Conservation (phyloP, 2,888 invertebrate species). For the Xiphydria camelus region DNA sequence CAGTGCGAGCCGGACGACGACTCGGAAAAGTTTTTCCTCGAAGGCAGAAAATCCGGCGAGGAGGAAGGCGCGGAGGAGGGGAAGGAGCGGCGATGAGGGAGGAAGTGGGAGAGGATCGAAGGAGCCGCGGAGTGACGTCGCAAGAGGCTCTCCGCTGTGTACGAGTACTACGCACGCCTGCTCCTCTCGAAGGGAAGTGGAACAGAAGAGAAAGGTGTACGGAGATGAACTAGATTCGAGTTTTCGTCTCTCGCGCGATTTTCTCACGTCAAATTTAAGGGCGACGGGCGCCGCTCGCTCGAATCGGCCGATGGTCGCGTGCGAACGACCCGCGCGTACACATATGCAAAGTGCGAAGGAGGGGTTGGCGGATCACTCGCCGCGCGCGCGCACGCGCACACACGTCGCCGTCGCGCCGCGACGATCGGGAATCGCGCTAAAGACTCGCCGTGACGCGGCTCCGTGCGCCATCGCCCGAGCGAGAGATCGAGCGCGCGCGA, state of each 20-base stretch:
- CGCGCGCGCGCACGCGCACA: too few relatives aligned
- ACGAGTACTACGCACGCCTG: background rate
- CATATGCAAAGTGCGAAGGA: too few relatives aligned
- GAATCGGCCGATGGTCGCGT: background rate
- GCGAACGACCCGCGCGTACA: constrained; percentile 1
- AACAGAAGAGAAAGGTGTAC: constrained; percentile 57
- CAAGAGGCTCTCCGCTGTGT: constrained; percentile 1
- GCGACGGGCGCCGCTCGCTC: background rate
- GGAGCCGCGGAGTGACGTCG: background rate
- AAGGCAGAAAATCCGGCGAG: background rate
- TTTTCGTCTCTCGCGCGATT: constrained; percentile 18
- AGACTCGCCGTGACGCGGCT: too few relatives aligned
- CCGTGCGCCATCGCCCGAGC: too few relatives aligned
- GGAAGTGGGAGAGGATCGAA: background rate
- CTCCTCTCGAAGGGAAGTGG: constrained; percentile 47
- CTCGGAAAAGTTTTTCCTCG: too few relatives aligned
- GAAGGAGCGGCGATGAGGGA: background rate
- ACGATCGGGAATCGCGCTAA: too few relatives aligned
- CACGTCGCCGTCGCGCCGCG: too few relatives aligned
- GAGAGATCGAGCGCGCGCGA: too few relatives aligned
- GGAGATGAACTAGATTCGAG: constrained; percentile 56
- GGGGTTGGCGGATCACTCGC: too few relatives aligned
- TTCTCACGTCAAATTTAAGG: constrained; percentile 8
- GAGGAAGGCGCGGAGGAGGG: background rate
- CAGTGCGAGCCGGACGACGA: too few relatives aligned